These are phyloP conservation scores for Gymnothorax reevesii DNA, from an alignment of 2,797 vertebrate genomes.

Conservation along the genomic window DNA sequence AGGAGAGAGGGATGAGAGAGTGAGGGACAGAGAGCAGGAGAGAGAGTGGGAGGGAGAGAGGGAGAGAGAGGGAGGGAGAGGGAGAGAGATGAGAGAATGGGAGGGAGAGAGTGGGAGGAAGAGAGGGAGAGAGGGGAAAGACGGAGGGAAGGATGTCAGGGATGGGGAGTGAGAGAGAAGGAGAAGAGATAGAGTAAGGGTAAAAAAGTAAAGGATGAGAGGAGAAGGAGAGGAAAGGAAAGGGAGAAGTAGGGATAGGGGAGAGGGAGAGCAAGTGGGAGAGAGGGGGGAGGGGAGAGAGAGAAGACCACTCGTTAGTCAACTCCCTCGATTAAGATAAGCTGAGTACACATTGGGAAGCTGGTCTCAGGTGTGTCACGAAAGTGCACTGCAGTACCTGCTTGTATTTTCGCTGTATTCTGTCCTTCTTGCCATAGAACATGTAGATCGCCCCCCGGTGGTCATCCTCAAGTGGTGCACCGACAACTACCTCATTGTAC, in stretches of 20 bases:
- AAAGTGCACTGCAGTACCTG: conserved; percentile 73
- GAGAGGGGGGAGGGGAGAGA: not conserved
- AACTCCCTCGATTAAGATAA: not conserved
- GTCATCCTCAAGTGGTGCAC: conserved; percentile 88
- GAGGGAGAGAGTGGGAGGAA: too few species aligned
- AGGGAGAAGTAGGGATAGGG: not conserved
- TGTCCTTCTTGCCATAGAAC: conserved; percentile 81
- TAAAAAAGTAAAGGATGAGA: not conserved
- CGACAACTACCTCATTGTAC: conserved; percentile 89
- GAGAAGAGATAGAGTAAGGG: not conserved
- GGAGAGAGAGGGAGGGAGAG: not conserved
- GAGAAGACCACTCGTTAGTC: not conserved
- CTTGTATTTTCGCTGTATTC: conserved; percentile 84
- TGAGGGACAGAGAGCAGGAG: not conserved
- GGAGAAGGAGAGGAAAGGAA: not conserved
- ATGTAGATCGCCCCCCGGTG: conserved; percentile 90
- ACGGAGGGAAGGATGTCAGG: not conserved
- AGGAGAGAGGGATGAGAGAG: not conserved
- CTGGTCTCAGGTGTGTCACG: not conserved
- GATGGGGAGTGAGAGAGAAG: too few species aligned
- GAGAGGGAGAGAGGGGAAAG: not conserved
- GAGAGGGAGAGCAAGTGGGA: not conserved
- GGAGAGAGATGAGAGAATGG: not conserved
- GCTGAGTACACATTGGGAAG: not conserved
- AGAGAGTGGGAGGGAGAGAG: not conserved